A percentile compares a stretch with the other conserved stretches of the same genome.
phyloP scores from a whole-genome alignment of 2,797 vertebrate species.

The Rhadinocentrus ornatus region DNA sequence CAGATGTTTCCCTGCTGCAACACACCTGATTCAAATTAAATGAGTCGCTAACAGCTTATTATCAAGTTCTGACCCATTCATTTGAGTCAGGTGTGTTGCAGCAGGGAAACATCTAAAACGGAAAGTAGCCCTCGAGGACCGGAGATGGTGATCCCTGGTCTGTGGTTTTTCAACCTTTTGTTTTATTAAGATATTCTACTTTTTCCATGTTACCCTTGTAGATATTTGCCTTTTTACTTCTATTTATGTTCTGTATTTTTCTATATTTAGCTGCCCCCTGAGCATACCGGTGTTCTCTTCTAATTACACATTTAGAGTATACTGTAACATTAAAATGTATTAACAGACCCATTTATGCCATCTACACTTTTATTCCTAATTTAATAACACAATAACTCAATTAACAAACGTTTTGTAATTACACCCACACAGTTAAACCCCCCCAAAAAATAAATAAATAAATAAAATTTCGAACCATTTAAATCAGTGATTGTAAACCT shows the following conservation, averaged over 20 bases:
- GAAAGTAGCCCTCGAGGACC: no score
- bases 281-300: neutral
- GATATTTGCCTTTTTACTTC: no score
- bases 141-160: no score
- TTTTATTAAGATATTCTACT: neutral
- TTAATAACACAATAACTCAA: neutral
- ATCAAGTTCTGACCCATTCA: no score
- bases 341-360: neutral
- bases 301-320: neutral
- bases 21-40: no score
- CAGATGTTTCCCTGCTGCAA: no score
- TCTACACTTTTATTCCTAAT: no score
- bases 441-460: neutral
- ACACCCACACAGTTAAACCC: neutral
- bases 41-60: no score
- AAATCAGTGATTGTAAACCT: conserved; percentile 17
- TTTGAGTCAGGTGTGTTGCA: no score
- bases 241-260: neutral
- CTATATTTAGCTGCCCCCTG: neutral
- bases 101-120: no score
- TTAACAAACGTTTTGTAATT: neutral
- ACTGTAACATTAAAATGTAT: neutral
- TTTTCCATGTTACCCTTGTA: neutral
- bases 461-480: neutral
- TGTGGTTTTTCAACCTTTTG: no score